Evolutionary conservation across 2,113 vertebrate species (phyloP).

Genomic region (Collichthys lucidus): DNA sequence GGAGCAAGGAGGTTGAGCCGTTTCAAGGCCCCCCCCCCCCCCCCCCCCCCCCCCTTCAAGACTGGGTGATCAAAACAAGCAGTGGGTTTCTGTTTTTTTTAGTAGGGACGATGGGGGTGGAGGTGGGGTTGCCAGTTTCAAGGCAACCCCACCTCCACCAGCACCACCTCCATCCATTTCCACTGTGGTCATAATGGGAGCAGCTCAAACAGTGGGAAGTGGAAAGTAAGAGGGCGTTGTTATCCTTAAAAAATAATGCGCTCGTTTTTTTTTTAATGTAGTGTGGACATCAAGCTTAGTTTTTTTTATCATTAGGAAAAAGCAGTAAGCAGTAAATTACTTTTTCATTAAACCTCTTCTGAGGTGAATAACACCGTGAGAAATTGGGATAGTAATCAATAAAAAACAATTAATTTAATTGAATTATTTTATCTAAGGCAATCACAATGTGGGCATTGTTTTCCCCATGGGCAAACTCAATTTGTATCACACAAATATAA

Average conservation of each 20-base stretch:
- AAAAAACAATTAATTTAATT: conserved; percentile 4
- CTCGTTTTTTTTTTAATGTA: conserved; percentile 7
- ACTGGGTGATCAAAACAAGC: conserved; percentile 88
- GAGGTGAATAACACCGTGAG: neutral
- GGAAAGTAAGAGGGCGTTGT: conserved; percentile 26
- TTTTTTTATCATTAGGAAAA: neutral
- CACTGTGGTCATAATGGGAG: conserved; percentile 80
- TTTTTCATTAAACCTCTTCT: neutral
- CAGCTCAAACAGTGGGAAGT: conserved; percentile 50
- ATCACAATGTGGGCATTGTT: neutral
- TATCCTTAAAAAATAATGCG: neutral
- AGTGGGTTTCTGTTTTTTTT: conserved; percentile 75
- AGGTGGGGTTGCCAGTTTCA: conserved; percentile 78
- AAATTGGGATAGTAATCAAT: neutral
- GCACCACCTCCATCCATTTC: conserved; percentile 30
- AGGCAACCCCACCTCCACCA: conserved; percentile 64
- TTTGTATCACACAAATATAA: neutral
- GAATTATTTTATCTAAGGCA: neutral
- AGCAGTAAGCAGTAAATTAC: neutral
- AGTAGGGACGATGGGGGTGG: neutral
- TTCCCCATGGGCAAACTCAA: neutral
- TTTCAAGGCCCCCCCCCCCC: conserved; percentile 93
- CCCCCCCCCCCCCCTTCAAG: conserved; percentile 79
- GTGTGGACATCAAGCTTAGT: neutral
- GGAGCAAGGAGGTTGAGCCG: conserved; percentile 85